Conservation (phyloP, 1,140 invertebrate genomes). For the Drosophila novamexicana region DNA sequence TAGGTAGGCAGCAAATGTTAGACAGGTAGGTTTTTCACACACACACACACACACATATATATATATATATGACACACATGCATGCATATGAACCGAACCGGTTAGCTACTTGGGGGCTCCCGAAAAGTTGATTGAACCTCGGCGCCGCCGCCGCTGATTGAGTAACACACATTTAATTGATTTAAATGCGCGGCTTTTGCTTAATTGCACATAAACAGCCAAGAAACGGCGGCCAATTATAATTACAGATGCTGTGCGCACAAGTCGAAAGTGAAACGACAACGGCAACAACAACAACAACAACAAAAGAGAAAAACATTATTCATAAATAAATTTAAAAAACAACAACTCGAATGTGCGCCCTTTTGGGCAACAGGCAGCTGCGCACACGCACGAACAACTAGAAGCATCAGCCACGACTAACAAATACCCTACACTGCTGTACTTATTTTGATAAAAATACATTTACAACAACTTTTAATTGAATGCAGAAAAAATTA, state of each 20-base stretch:
- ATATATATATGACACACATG: neutral
- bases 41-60: neutral
- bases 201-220: conserved; percentile 69
- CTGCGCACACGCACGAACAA: neutral
- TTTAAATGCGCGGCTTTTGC: conserved; percentile 64
- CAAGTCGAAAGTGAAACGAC: conserved; percentile 43
- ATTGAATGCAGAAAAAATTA: no score
- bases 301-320: neutral
- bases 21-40: neutral
- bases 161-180: conserved; percentile 69
- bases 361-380: conserved; percentile 23
- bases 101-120: conserved; percentile 41
- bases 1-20: neutral
- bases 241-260: conserved; percentile 45
- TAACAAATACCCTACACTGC: no score
- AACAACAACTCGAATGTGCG: conserved; percentile 30
- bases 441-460: no score
- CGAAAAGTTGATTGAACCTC: conserved; percentile 71
- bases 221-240: conserved; percentile 44
- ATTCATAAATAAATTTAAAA: neutral
- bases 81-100: conserved; percentile 38
- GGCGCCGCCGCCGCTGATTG: conserved; percentile 24
- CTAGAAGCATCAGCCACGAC: neutral
- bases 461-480: no score
- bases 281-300: conserved; percentile 28